A percentile compares a stretch with the other conserved stretches of the same genome.
Conservation (phyloP, 2,888 invertebrate genomes). For the Rhamphomyia laevipes region DNA sequence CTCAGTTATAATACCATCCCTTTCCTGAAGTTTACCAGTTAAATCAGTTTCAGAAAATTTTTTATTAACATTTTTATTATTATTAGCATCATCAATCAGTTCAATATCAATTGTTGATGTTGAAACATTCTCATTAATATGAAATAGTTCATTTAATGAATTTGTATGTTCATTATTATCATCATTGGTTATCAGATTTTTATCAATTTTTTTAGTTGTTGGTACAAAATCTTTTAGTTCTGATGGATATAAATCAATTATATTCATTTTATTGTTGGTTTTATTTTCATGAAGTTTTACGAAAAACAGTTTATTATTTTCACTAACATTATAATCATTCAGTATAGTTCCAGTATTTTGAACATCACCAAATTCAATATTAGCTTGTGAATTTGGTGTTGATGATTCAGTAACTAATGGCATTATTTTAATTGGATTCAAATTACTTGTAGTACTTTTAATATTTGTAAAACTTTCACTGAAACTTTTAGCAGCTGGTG, state of each 20-base stretch:
- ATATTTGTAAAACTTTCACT: slow-evolving; percentile 4
- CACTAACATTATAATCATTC: slow-evolving; percentile 17
- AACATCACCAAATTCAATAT: not conserved
- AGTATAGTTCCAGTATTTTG: slow-evolving; percentile 7
- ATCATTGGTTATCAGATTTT: slow-evolving; percentile 16
- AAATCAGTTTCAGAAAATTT: slow-evolving; percentile 9
- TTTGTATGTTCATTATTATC: slow-evolving; percentile 15
- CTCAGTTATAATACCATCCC: slow-evolving; percentile 35
- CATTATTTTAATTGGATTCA: not conserved
- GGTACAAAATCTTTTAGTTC: slow-evolving; percentile 16
- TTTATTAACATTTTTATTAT: slow-evolving; percentile 1
- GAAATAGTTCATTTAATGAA: slow-evolving; percentile 12
- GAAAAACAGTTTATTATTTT: slow-evolving; percentile 15
- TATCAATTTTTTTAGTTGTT: not conserved
- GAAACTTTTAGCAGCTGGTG: slow-evolving; percentile 13
- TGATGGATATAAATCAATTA: slow-evolving; percentile 32
- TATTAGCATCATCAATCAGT: slow-evolving; percentile 13
- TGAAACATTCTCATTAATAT: slow-evolving; percentile 11
- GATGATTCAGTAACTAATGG: slow-evolving; percentile 1
- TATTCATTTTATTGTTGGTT: slow-evolving; percentile 27
- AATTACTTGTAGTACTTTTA: not conserved
- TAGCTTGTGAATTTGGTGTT: not conserved
- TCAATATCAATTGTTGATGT: slow-evolving; percentile 17
- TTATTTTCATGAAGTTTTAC: slow-evolving; percentile 4
- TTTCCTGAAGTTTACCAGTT: slow-evolving; percentile 28